Conservation (phyloP, 1,140 invertebrate genomes). For the Macrosteles quadrilineatus region DNA sequence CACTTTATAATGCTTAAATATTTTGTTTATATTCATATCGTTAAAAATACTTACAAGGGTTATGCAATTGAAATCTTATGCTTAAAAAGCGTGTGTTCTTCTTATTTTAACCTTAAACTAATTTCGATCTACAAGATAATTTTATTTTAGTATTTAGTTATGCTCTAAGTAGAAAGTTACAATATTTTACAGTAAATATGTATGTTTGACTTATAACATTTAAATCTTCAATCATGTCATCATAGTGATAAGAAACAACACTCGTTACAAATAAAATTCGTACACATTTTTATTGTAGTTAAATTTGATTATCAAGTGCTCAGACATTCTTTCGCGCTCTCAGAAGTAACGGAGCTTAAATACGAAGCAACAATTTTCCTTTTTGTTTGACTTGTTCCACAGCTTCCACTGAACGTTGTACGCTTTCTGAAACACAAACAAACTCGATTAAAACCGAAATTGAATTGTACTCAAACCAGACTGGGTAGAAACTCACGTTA, state of each 20-base stretch:
- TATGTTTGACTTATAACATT: not conserved
- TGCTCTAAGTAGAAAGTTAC: not conserved
- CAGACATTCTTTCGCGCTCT: too few species aligned
- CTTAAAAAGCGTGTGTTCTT: too few species aligned
- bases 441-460: too few species aligned
- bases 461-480: too few species aligned
- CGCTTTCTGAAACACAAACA: not conserved
- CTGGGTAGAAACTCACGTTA: too few species aligned
- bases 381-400: constrained; percentile 3
- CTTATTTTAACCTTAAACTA: too few species aligned
- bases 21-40: too few species aligned
- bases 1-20: too few species aligned
- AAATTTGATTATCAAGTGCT: not conserved
- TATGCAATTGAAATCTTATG: too few species aligned
- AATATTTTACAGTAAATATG: not conserved
- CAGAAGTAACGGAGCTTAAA: not conserved
- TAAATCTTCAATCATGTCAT: not conserved
- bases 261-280: too few species aligned
- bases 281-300: not conserved
- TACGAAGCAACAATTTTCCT: constrained; percentile 1
- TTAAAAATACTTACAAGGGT: too few species aligned
- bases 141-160: not conserved
- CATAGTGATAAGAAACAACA: not conserved
- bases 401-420: not conserved
- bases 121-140: too few species aligned